These are phyloP conservation scores for Potamarius usumacintae DNA, from an alignment of 2,113 vertebrate genomes.

Conservation along the genomic window DNA sequence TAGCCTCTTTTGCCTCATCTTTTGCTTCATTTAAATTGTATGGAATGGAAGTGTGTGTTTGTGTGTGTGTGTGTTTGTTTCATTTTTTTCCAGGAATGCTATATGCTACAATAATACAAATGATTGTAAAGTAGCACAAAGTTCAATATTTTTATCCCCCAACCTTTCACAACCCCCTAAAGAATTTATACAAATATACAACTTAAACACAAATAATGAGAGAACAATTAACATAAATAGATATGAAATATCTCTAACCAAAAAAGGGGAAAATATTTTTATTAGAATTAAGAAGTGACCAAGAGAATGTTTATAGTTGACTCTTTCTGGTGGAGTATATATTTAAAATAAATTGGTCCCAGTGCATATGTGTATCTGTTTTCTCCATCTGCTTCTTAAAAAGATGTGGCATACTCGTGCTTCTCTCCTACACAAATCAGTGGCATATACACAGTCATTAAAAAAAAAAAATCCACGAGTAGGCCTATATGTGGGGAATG, in stretches of 20 bases:
- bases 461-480: constrained; percentile 45
- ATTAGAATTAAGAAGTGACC: constrained; percentile 75
- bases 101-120: constrained; percentile 47
- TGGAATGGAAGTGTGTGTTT: constrained; percentile 56
- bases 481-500: constrained; percentile 1
- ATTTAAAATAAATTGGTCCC: constrained; percentile 70
- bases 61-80: constrained; percentile 37
- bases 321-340: constrained; percentile 41
- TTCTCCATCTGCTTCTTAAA: constrained; percentile 63
- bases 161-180: constrained; percentile 41
- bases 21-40: constrained; percentile 38
- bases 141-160: constrained; percentile 2
- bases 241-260: constrained; percentile 78
- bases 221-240: constrained; percentile 88
- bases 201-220: constrained; percentile 71
- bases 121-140: constrained; percentile 53
- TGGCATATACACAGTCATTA: constrained; percentile 32
- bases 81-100: constrained; percentile 61
- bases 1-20: constrained; percentile 48
- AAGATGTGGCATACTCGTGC: constrained; percentile 53
- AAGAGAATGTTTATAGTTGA: constrained; percentile 39
- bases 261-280: constrained; percentile 68
- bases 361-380: constrained; percentile 54
- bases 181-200: constrained; percentile 79
- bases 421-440: constrained; percentile 63